A percentile compares a stretch with the other conserved stretches of the same genome.
These are phyloP conservation scores for Micrasema longulum DNA, from an alignment of 1,140 invertebrate genomes.

Conservation along the genomic window DNA sequence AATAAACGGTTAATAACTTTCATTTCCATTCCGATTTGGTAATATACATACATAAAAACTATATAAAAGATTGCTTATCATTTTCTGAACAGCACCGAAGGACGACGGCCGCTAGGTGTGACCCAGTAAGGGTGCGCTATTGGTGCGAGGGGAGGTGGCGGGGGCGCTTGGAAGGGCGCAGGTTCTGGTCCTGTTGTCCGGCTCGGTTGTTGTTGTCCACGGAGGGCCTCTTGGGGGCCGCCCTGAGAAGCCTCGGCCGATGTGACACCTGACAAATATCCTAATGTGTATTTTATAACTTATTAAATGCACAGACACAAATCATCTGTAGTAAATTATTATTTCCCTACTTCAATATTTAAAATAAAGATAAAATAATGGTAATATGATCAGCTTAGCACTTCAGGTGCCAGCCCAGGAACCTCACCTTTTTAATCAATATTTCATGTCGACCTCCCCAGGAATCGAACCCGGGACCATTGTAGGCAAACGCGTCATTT, in stretches of 20 bases:
- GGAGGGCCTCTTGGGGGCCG: slow-evolving; percentile 41
- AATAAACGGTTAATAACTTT: no score
- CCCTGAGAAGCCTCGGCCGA: slow-evolving; percentile 45
- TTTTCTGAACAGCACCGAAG: slow-evolving; percentile 30
- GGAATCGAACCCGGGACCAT: no score
- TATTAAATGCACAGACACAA: no score
- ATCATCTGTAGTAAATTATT: no score
- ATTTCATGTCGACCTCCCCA: no score
- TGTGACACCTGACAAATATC: slow-evolving; percentile 29
- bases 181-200: slow-evolving; percentile 42
- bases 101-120: no score
- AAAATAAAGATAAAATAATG: no score
- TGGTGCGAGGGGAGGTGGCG: slow-evolving; percentile 26
- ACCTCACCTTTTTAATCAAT: no score
- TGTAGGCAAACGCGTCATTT: no score
- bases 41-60: slow-evolving; percentile 38
- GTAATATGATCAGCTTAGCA: no score
- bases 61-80: slow-evolving; percentile 41
- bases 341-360: no score
- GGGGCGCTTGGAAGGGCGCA: slow-evolving; percentile 38
- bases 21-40: not conserved
- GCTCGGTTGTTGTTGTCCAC: slow-evolving; percentile 42
- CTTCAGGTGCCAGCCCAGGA: no score
- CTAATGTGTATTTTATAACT: not conserved
- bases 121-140: not conserved